Evolutionary conservation across 2,888 invertebrate genomes (phyloP), one percentile per base, ranked within the genome.

Genomic region (Drosophila eohydei): DNA sequence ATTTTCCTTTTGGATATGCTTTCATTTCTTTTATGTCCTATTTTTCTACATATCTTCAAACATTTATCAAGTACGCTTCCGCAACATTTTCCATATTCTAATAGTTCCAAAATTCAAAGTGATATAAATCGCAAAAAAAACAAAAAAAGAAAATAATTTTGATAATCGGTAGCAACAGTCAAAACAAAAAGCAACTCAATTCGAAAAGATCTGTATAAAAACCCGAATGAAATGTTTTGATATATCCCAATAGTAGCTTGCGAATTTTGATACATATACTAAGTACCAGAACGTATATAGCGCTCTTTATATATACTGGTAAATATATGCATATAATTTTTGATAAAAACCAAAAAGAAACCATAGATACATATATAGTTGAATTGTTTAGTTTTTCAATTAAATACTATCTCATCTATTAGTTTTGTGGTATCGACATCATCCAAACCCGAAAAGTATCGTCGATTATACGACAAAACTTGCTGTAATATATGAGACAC

Each of bases 271-370:
- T 71, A 63, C 58, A 67, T 60, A 63, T 81, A 71, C 62, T 63
- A 64, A 78, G 70, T 77, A 67, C 75, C 52, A 66, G 66, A 80
- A 78, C 66, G 70, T 59, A 64, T 59, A 64, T 80, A 78, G 52
- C 68, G 62, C 80, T 72, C 73, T 80, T 60, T 66, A 78, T 81
- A 78, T 77, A 80, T 71, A 78, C 79, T 57, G 71, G 69, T 79
- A 76, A 71, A 80, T 72, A 83, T 78, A 78, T 83, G 72, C 73
- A 83, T 79, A 87, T 87, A 66, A 71, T 67, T 81, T 78, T 83
- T 78, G 48, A 71, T 67, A 64, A 50, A 28, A 36, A 26, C 11
- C 3, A 72, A 48, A 46, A 54, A 7, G 14, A 4, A 43, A 46
- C 55, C 56, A 77, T 71, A 77, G 66, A n/a, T n/a, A n/a, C n/a